Percentiles rank a stretch among this genome's conserved stretches.
Conservation (phyloP, 1,140 invertebrate species). For the Atta cephalotes region DNA sequence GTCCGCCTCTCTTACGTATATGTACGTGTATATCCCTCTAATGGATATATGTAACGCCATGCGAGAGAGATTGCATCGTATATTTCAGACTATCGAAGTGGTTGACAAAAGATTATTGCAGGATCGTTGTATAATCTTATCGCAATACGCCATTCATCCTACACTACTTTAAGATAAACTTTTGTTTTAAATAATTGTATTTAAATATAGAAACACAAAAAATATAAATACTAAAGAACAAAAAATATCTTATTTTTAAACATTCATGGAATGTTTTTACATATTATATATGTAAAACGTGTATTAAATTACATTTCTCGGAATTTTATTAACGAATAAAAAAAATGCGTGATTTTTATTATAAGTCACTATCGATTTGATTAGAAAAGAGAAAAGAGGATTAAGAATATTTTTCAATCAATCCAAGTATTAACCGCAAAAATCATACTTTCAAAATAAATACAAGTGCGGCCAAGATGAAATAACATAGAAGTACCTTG, state of each 20-base stretch:
- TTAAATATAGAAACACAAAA: neutral
- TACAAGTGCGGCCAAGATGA: neutral
- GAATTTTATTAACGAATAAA: neutral
- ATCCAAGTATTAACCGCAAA: neutral
- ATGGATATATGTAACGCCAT: conserved; percentile 2
- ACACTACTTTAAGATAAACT: neutral
- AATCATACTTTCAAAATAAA: neutral
- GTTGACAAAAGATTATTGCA: neutral
- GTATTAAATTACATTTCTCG: neutral
- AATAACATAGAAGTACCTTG: neutral
- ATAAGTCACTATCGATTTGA: neutral
- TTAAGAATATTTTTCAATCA: neutral
- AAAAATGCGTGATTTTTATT: neutral
- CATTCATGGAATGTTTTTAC: neutral
- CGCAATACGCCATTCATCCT: neutral
- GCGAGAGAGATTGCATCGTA: neutral
- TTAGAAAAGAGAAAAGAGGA: neutral
- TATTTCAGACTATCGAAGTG: neutral
- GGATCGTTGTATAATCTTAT: conserved; percentile 13
- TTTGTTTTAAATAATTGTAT: neutral
- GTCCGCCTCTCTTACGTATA: conserved; percentile 16
- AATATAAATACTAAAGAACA: neutral
- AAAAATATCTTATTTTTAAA: neutral
- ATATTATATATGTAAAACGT: neutral
- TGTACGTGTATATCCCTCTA: neutral